Conservation (phyloP, 2,797 vertebrate species). For the Pseudopleuronectes americanus region DNA sequence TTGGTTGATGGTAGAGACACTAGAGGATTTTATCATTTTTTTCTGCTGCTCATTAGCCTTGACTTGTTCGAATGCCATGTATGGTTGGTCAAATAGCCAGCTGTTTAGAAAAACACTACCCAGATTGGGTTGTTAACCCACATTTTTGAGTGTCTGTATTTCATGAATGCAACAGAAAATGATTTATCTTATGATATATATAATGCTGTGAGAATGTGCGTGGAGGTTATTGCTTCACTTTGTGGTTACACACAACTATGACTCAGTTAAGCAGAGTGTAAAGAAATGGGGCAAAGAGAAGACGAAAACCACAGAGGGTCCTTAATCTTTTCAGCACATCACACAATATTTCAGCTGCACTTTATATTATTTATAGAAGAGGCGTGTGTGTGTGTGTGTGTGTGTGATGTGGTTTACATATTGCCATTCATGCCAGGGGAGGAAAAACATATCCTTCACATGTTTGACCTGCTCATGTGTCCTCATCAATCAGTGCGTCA, state of each 20-base stretch:
- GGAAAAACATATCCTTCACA: conserved; percentile 3
- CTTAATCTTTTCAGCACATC: conserved; percentile 13
- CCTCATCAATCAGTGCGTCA: background rate
- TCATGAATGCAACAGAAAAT: background rate
- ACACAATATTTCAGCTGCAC: background rate
- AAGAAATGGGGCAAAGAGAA: conserved; percentile 22
- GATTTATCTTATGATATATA: background rate
- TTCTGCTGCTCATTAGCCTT: too few species aligned
- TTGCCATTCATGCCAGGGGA: background rate
- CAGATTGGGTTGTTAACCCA: too few species aligned
- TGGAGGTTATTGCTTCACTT: background rate
- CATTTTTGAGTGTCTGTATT: too few species aligned
- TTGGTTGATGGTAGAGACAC: too few species aligned
- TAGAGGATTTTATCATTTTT: too few species aligned
- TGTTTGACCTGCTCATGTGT: background rate
- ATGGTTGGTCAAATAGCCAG: too few species aligned
- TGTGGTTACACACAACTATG: conserved; percentile 12
- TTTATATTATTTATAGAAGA: background rate
- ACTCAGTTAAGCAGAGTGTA: conserved; percentile 25
- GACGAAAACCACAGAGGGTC: conserved; percentile 18
- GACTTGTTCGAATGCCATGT: too few species aligned
- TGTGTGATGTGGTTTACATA: background rate
- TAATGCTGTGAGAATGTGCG: background rate
- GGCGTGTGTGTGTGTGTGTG: background rate
- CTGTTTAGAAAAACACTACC: too few species aligned